Base-by-base conservation (phyloP, 1,140 invertebrate genomes). In the Diuraphis noxia region DNA sequence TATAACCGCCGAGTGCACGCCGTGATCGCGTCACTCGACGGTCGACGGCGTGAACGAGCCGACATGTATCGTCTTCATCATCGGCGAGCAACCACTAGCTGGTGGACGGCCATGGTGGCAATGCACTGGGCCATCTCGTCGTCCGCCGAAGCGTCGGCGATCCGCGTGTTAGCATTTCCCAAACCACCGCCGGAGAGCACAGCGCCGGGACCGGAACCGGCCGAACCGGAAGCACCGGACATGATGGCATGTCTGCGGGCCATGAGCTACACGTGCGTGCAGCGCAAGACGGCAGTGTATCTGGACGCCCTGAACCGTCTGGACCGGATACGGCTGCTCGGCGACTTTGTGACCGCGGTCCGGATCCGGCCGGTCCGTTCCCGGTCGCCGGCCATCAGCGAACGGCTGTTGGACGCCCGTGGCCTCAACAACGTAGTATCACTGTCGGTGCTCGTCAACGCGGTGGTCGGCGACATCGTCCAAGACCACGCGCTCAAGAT, bases 201-300 rank as follows among this genome's bases (percentile, higher is more conserved):
- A 1, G 40, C 40, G 56, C 63, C 88, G n/a, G 41, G 13, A 3
- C 63, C 88, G 41, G 40, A 36, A 21, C 46, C n/a, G n/a, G 34
- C 25, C 87, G 46, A 52, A 36, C 46, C 86, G 13, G 86, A 86
- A 36, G 38, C 40, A 2, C 88, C 88, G 63, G 87, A 92, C 77
- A 63, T 92, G 79, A 23, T 89, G 43, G 88, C 34, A 19, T 92
- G 92, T 21, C 49, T 92, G 72, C 40, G 77, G 41, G 46, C 92
- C 72, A 21, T 82, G 41, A 89, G 86, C 40, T 92, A 92, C 49
- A 77, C 77, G n/a, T 92, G 92, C 43, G 25, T 92, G 21, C 92
- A 92, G 79, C 87, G 88, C 34, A 92, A 92, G 46, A 92, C 88
- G 30, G 79, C 77, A 6, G 79, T 92, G 34, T 92, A 92, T 52